Evolutionary conservation across 2,113 vertebrate species (phyloP), one percentile per base, ranked within the genome.

Genomic region (Stegastes partitus): DNA sequence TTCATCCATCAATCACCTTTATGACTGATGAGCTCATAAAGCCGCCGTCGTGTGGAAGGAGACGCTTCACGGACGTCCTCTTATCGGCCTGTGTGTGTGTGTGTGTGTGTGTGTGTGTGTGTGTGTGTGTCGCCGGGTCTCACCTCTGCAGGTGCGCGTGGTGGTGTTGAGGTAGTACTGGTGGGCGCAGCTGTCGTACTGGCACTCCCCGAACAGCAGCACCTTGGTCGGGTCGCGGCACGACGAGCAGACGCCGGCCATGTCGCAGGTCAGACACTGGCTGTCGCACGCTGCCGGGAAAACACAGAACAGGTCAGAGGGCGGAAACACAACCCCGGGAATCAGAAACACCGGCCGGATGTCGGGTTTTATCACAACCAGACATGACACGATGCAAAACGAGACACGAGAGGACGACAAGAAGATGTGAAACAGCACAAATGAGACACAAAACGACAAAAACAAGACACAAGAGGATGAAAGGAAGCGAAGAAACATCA

Each of bases 191-290:
- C 71, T 95, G 84, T 98, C 95, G 0, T 96, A 93, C 75, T 94
- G 97, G 79, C 98, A 99, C 16, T 99, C 96, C 5, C 97, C 98
- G 2, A 97, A 98, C 61, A 97, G 91, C 77, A 99, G 94, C 37
- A 99, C 97, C 78, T 96, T 96, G 28, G 84, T 73, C 0, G 95
- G 95, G 61, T 98, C 96, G 21, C 91, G 93, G 91, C 98, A 99
- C 0, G 96, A 95, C 0, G 94, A 95, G 21, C 98, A 99, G 55
- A 91, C 25, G 0, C 92, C 54, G 0, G 87, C 83, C 1, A 85
- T 92, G 49, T 95, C 93, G 14, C 98, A 99, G 47, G 93, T 96
- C 87, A 94, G 77, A 69, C 98, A 99, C 79, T 95, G 95, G 3
- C 53, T 63, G 68, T 84, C 75, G 68, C 98, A 99, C 1, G 92